Percentiles rank a stretch among this genome's conserved stretches.
Conservation (phyloP, 2,888 invertebrate species). For the Scaptomyza parva region DNA sequence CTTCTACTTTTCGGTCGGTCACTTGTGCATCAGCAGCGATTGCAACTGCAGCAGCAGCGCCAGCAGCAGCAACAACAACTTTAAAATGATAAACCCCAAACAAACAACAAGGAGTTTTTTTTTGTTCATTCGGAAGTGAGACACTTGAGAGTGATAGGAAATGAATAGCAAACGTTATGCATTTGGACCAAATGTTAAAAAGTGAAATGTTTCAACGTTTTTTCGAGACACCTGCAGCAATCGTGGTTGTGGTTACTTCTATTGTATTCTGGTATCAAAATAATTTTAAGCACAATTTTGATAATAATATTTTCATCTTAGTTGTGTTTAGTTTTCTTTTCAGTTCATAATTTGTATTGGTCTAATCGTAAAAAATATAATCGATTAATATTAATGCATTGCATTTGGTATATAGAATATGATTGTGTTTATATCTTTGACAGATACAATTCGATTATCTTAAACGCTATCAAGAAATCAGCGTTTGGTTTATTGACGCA, state of each 20-base stretch:
- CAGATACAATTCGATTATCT: slow-evolving; percentile 4
- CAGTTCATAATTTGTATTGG: no score
- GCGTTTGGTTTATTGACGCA: background rate
- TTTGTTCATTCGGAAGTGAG: background rate
- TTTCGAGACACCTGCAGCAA: slow-evolving; percentile 7
- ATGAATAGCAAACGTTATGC: slow-evolving; percentile 9
- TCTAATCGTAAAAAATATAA: no score
- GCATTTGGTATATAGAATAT: no score
- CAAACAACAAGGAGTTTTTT: slow-evolving; percentile 21
- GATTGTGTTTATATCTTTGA: no score
- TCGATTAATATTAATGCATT: no score
- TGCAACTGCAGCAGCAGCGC: background rate
- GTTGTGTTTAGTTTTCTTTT: no score
- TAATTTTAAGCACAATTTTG: no score
- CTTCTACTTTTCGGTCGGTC: slow-evolving; percentile 39
- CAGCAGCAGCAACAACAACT: background rate
- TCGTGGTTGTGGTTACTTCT: background rate
- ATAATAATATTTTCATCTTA: no score
- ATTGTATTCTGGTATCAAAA: no score
- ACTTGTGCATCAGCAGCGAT: slow-evolving; percentile 30
- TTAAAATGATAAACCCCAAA: slow-evolving; percentile 11
- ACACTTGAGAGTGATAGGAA: slow-evolving; percentile 25
- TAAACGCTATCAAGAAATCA: slow-evolving; percentile 4
- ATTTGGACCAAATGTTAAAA: background rate
- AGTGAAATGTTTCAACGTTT: slow-evolving; percentile 10